phyloP scores from a whole-genome alignment of 1,140 invertebrate species.

The Anoplolepis gracilipes region DNA sequence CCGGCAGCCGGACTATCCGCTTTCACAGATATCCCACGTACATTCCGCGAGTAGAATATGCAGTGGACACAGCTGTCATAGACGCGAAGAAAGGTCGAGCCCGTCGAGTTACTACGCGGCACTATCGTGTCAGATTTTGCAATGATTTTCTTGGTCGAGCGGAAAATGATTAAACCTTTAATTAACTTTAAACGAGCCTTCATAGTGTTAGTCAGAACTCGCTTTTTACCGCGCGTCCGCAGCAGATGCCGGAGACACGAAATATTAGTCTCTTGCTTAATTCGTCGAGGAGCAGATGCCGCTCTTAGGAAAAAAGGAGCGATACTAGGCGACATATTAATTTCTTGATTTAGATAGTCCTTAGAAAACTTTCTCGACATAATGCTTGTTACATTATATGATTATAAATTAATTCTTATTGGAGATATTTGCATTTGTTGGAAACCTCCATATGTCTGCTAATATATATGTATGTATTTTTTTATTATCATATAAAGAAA shows the following conservation, averaged over 20 bases:
- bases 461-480: too few species aligned
- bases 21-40: conserved; percentile 44
- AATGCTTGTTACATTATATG: neutral
- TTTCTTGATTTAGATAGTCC: conserved; percentile 8
- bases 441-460: neutral
- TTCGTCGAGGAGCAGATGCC: conserved; percentile 44
- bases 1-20: conserved; percentile 29
- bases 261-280: conserved; percentile 46
- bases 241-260: conserved; percentile 39
- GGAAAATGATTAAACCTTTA: conserved; percentile 53
- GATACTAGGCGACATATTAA: conserved; percentile 25
- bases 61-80: neutral
- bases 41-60: conserved; percentile 28
- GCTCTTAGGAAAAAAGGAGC: conserved; percentile 8
- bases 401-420: conserved; percentile 47
- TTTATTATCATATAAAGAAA: neutral
- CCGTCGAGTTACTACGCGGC: neutral
- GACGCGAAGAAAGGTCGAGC: neutral
- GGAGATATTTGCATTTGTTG: neutral
- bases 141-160: conserved; percentile 39
- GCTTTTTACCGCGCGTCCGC: conserved; percentile 41
- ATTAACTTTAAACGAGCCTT: conserved; percentile 49
- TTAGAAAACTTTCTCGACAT: neutral
- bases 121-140: neutral
- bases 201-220: neutral